phyloP scores from a whole-genome alignment of 1,140 invertebrate species.

The Melitaea cinxia region DNA sequence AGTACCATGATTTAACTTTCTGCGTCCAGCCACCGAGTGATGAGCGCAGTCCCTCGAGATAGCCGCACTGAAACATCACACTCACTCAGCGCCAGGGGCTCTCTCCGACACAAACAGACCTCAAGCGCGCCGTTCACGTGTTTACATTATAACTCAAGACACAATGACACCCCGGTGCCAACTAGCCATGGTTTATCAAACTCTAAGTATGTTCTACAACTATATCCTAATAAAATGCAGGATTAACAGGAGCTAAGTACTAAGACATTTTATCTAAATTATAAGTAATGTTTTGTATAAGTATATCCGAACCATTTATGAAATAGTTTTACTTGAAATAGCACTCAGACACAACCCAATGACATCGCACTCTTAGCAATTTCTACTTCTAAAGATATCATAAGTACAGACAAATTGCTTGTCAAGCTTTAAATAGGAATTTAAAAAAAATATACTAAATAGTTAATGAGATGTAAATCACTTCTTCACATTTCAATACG shows the following conservation, averaged over 20 bases:
- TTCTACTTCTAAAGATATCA: constrained; percentile 29
- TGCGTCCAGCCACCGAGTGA: constrained; percentile 95
- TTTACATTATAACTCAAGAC: neutral
- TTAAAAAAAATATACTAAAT: constrained; percentile 13
- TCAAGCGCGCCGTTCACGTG: neutral
- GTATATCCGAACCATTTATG: constrained; percentile 26
- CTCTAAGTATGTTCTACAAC: constrained; percentile 20
- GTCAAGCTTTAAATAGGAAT: constrained; percentile 29
- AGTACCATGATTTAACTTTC: constrained; percentile 97
- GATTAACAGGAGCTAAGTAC: constrained; percentile 21
- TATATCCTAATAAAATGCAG: constrained; percentile 29
- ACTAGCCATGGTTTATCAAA: constrained; percentile 25
- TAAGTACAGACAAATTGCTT: constrained; percentile 24
- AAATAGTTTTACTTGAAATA: constrained; percentile 26
- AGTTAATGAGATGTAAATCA: neutral
- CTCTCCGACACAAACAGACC: constrained; percentile 25
- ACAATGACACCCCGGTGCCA: constrained; percentile 20
- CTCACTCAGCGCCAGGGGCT: constrained; percentile 68
- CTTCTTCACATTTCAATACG: constrained; percentile 36
- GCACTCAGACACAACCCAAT: constrained; percentile 34
- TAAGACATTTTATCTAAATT: constrained; percentile 31
- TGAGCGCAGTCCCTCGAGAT: constrained; percentile 94
- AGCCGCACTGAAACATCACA: constrained; percentile 89
- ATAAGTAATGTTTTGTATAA: constrained; percentile 26
- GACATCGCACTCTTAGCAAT: constrained; percentile 33